Evolutionary conservation across 2,797 vertebrate species (phyloP), one percentile per base, ranked within the genome.

Genomic region (Crenichthys baileyi): DNA sequence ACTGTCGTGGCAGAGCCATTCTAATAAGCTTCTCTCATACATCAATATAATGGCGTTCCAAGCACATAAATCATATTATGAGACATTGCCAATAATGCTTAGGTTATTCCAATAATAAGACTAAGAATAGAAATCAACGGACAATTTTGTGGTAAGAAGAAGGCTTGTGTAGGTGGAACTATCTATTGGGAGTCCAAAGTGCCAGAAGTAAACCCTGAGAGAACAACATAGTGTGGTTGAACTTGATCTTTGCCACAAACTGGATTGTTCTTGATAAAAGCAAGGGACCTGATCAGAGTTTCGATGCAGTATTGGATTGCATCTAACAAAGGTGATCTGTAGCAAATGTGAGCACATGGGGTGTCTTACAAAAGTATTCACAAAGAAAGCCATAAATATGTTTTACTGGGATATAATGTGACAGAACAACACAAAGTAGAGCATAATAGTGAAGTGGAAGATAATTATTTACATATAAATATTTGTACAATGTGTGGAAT

Each of bases 11-110:
- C 92, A 90, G 88, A 81, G 80, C 90, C 86, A 87, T 93, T 94
- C 92, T 95, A 95, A 95, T 95, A 90, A 94, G 91, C 77, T 74
- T 87, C 82, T 74, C 83, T 90, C 82, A 74, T 83, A 85, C 80
- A 90, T 67, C 60, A 72, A 83, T 83, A 83, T 85, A 90, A 90
- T 82, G 51, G 39, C 78, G 85, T 82, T 88, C 85, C 83, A 83
- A 77, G 68, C 78, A 90, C 86, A 85, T 90, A 81, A 92, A 93
- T 94, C 90, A 87, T 74, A 81, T 72, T 72, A 48, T 53, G 75
- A 86, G 81, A 85, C 84, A 76, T 84, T 87, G 88, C 91, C 92
- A 89, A 89, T 93, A 90, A 87, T 88, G 81, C 88, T 90, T 90
- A 87, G 89, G 81, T 84, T 78, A 80, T 88, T 91, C 82, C 90